Evolutionary conservation across 2,888 invertebrate species (phyloP), one percentile per base, ranked within the genome.

Genomic region (Nomada goodeniana): DNA sequence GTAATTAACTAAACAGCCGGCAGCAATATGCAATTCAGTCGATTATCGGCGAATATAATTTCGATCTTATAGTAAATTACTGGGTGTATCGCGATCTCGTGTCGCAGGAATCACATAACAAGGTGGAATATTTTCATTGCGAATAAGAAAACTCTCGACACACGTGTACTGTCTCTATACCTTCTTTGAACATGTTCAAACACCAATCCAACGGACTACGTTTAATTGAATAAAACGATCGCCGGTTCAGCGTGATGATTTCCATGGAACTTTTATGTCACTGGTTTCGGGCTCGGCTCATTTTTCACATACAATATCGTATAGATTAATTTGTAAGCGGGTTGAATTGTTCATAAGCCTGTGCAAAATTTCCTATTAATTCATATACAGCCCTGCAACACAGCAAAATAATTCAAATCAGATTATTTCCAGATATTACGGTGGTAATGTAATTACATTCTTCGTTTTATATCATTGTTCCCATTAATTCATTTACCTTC

Each of bases 81-180:
- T 64, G 72, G 70, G 71, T 55, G 18, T 50, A 69, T 60, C 68
- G 44, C 42, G 26, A 71, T 63, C 57, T 42, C 29, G 55, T 68
- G 47, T 69, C 68, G 72, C 69, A 69, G 57, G 57, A 42, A 44
- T 50, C 72, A 61, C 74, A 71, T 76, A 86, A 87, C 80, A 77
- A 80, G 79, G 67, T 67, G 57, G 77, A 82, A 85, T 86, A 85
- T 87, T 85, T 86, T 87, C 85, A 86, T 87, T 87, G 85, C 80
- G 76, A 87, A 85, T 75, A 80, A 75, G 80, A 83, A 79, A 69
- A 69, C 77, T 67, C 71, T 63, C 67, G 74, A 53, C 55, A 15
- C 44, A 36, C 44, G 47, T 57, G 36, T 64, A 29, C 36, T 11
- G 23, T 20, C 0, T 18, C 2, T n/a, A 7, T 1, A 15, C 50